Conservation (phyloP, 2,113 vertebrate genomes). For the Nothoprocta pentlandii region DNA sequence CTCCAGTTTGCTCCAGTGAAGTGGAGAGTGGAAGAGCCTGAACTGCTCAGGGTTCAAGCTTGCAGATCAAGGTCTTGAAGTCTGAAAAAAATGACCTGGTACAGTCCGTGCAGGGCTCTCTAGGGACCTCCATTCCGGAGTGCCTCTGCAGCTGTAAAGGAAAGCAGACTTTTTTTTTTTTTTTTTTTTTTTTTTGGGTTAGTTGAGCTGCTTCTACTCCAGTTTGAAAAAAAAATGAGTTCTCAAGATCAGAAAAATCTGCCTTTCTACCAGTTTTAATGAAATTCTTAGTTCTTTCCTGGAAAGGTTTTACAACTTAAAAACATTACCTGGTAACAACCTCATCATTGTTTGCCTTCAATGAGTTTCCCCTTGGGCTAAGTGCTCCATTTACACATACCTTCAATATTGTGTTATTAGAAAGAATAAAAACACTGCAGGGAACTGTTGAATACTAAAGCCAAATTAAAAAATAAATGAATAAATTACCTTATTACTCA, state of each 20-base stretch:
- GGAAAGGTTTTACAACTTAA: neutral
- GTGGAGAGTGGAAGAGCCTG: neutral
- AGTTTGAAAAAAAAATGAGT: neutral
- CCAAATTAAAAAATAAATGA: neutral
- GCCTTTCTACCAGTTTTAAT: neutral
- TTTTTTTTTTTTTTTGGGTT: neutral
- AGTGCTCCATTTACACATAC: neutral
- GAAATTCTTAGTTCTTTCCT: neutral
- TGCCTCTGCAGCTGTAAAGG: neutral
- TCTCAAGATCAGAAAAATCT: neutral
- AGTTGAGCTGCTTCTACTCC: neutral
- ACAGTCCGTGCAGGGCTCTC: neutral
- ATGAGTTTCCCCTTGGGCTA: neutral
- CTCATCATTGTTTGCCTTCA: constrained; percentile 12
- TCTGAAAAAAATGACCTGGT: neutral
- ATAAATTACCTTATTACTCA: neutral
- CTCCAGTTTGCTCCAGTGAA: neutral
- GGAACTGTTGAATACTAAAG: neutral
- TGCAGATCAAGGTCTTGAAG: neutral
- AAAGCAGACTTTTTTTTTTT: neutral
- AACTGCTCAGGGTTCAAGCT: neutral
- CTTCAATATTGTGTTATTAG: neutral
- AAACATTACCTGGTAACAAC: constrained; percentile 8
- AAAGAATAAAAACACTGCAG: neutral
- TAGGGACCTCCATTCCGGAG: neutral